A percentile compares a stretch with the other conserved stretches of the same genome.
These are phyloP conservation scores for Eurytoma adleriae DNA, from an alignment of 2,888 invertebrate species.

Conservation along the genomic window DNA sequence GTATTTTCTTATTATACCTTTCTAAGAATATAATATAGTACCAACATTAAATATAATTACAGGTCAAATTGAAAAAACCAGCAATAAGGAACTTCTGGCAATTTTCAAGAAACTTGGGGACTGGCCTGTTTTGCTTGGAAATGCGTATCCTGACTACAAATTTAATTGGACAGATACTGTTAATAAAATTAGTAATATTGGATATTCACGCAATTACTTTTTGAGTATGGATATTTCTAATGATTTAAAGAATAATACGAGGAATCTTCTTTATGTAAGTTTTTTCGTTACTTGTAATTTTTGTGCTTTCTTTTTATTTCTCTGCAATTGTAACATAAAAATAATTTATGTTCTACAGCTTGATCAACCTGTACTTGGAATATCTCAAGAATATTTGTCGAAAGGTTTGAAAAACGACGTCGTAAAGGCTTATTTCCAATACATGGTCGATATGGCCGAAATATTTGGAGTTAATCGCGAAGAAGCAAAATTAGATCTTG, in stretches of 20 bases:
- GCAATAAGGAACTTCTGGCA: constrained; percentile 81
- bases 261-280: constrained; percentile 89
- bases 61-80: constrained; percentile 44
- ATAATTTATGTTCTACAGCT: constrained; percentile 71
- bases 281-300: background rate
- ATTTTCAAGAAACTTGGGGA: constrained; percentile 88
- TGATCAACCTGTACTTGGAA: constrained; percentile 89
- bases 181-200: constrained; percentile 86
- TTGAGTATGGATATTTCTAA: constrained; percentile 87
- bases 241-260: constrained; percentile 91
- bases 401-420: constrained; percentile 89
- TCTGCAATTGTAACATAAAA: background rate
- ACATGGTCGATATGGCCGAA: constrained; percentile 91
- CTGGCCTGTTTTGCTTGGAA: constrained; percentile 92
- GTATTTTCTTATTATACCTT: too few species aligned
- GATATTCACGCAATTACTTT: constrained; percentile 92
- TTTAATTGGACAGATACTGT: constrained; percentile 90
- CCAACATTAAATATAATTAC: background rate
- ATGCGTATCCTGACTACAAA: constrained; percentile 82
- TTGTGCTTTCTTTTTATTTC: too few species aligned
- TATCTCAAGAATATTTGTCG: constrained; percentile 89
- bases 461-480: constrained; percentile 86
- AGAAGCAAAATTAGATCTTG: constrained; percentile 83
- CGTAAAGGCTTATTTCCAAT: constrained; percentile 89
- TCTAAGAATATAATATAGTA: too few species aligned